phyloP scores from a whole-genome alignment of 2,888 invertebrate genomes.

The Drosophila mulleri region DNA sequence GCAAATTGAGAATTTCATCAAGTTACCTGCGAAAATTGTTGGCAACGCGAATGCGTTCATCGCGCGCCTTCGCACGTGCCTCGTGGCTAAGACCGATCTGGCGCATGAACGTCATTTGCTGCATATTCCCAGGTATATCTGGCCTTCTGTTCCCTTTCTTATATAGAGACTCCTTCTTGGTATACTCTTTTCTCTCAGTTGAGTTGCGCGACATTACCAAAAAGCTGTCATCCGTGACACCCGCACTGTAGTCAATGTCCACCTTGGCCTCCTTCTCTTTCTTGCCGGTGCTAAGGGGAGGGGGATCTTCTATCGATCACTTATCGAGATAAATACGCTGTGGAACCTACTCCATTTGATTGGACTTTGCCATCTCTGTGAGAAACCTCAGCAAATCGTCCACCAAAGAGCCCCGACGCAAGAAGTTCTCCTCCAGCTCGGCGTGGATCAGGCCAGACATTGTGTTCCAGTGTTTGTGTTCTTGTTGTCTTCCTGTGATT shows the following conservation, averaged over 20 bases:
- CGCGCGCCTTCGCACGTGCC: constrained; percentile 9
- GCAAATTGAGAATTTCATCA: background rate
- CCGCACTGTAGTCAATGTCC: constrained; percentile 10
- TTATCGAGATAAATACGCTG: background rate
- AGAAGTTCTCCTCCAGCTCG: constrained; percentile 45
- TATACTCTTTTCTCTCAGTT: rapidly evolving
- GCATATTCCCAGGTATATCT: constrained; percentile 4
- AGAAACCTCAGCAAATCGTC: constrained; percentile 35
- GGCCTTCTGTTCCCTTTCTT: background rate
- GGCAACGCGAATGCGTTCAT: constrained; percentile 39
- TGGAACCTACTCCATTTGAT: constrained; percentile 40
- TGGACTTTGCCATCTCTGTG: constrained; percentile 28
- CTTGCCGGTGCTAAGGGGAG: background rate
- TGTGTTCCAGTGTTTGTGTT: background rate
- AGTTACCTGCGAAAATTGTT: constrained; percentile 52
- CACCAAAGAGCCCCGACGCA: constrained; percentile 27
- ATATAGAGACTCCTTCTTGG: no score
- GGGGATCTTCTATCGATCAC: background rate
- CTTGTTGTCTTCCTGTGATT: background rate
- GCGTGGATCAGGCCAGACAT: constrained; percentile 14
- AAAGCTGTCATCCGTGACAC: constrained; percentile 33
- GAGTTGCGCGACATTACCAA: background rate
- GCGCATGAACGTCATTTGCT: constrained; percentile 44
- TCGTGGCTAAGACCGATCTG: constrained; percentile 36
- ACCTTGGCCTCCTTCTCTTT: constrained; percentile 24